These are phyloP conservation scores for Scolopax mira DNA, from an alignment of 2,113 vertebrate species.

Conservation along the genomic window DNA sequence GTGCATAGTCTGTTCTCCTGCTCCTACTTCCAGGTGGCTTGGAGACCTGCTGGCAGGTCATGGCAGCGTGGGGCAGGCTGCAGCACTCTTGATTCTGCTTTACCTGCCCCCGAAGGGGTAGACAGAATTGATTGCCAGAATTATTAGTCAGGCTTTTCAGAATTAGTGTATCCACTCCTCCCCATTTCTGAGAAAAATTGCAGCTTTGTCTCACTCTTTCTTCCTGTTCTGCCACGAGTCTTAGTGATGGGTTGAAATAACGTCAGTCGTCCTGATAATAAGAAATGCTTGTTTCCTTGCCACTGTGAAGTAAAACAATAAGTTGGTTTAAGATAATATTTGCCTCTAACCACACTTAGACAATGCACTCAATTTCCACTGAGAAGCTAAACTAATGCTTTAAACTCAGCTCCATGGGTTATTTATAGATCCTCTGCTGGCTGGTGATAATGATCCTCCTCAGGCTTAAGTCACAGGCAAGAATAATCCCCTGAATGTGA, in stretches of 20 bases:
- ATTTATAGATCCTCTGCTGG: constrained; percentile 52
- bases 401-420: background rate
- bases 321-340: constrained; percentile 30
- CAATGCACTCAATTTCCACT: constrained; percentile 1
- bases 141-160: background rate
- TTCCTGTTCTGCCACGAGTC: background rate
- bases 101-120: background rate
- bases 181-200: background rate
- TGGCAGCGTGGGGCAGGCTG: background rate
- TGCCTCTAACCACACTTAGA: constrained; percentile 36
- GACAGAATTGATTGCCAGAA: background rate
- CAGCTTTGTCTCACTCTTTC: background rate
- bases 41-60: background rate
- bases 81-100: background rate
- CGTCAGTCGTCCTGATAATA: background rate
- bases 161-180: background rate
- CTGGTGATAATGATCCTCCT: constrained; percentile 42
- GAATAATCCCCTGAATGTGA: constrained; percentile 32
- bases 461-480: constrained; percentile 41
- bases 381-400: constrained; percentile 9
- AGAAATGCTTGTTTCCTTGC: constrained; percentile 29
- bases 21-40: background rate
- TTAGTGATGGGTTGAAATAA: background rate
- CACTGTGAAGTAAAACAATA: constrained; percentile 29
- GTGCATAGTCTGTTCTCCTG: background rate